phyloP scores from a whole-genome alignment of 2,113 vertebrate genomes.

The Haemorhous mexicanus region DNA sequence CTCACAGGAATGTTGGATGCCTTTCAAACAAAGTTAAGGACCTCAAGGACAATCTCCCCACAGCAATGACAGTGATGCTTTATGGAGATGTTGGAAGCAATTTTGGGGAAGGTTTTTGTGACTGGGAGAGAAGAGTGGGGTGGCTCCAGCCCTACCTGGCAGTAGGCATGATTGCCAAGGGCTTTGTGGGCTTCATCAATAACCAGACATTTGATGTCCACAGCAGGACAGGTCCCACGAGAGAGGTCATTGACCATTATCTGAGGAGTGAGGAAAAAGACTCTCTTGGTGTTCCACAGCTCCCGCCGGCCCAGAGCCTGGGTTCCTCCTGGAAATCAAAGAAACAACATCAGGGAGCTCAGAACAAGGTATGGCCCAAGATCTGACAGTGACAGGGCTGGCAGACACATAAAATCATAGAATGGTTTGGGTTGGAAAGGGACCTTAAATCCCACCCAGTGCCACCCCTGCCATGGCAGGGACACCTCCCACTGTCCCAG shows the following conservation, averaged over 20 bases:
- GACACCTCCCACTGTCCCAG: background rate
- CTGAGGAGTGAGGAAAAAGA: conserved; percentile 95
- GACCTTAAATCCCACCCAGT: fast-evolving
- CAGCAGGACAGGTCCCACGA: conserved; percentile 84
- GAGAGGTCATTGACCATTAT: conserved; percentile 95
- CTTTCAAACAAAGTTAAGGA: background rate
- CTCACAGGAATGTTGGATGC: fast-evolving
- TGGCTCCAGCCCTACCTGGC: conserved; percentile 78
- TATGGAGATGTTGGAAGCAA: fast-evolving
- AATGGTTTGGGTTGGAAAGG: background rate
- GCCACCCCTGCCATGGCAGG: background rate
- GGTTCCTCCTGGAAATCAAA: conserved; percentile 77
- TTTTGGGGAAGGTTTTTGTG: background rate
- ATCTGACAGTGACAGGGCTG: fast-evolving
- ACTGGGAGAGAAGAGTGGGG: fast-evolving
- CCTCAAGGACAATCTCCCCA: background rate
- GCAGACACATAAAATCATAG: background rate
- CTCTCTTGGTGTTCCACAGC: conserved; percentile 81
- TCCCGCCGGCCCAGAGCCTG: conserved; percentile 80
- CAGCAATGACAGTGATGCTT: background rate
- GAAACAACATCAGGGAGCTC: fast-evolving
- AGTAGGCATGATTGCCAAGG: conserved; percentile 93
- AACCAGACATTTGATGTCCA: conserved; percentile 88
- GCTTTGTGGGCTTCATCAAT: conserved; percentile 97
- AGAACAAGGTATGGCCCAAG: background rate